phyloP scores from a whole-genome alignment of 1,140 invertebrate species.

The Drosophila neocordata region DNA sequence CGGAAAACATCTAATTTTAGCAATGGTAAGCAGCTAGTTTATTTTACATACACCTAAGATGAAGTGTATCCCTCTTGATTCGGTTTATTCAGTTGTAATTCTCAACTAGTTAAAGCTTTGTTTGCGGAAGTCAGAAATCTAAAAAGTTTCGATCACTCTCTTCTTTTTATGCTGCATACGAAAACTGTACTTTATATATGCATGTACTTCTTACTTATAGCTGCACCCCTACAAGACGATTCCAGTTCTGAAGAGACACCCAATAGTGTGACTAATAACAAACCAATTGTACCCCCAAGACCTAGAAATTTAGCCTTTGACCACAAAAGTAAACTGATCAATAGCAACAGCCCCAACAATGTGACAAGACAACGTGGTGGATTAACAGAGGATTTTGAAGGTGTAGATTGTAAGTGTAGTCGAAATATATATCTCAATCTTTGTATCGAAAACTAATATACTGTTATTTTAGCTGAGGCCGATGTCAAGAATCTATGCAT shows the following conservation, averaged over 20 bases:
- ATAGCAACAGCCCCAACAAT: slow-evolving; percentile 48
- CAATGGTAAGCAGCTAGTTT: slow-evolving; percentile 84
- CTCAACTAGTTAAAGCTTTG: background rate
- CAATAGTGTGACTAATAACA: slow-evolving; percentile 83
- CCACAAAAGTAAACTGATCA: slow-evolving; percentile 75
- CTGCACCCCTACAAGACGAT: slow-evolving; percentile 86
- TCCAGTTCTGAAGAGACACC: slow-evolving; percentile 89
- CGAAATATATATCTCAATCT: background rate
- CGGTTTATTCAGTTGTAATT: background rate
- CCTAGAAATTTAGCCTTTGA: slow-evolving; percentile 82
- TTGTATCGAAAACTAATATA: background rate
- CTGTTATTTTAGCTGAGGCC: slow-evolving; percentile 59
- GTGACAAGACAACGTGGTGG: slow-evolving; percentile 50
- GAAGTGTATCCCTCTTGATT: too few relatives aligned
- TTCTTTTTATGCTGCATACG: too few relatives aligned
- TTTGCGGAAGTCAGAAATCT: too few relatives aligned
- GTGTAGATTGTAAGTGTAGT: slow-evolving; percentile 65
- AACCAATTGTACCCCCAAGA: slow-evolving; percentile 86
- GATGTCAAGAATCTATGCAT: slow-evolving; percentile 82
- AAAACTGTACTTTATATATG: too few relatives aligned
- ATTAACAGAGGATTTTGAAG: slow-evolving; percentile 59
- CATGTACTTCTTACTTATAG: slow-evolving; percentile 83
- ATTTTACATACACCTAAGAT: too few relatives aligned
- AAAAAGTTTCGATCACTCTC: too few relatives aligned
- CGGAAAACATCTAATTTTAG: slow-evolving; percentile 87